Evolutionary conservation across 2,113 vertebrate genomes (phyloP).

Genomic region (Podilymbus podiceps): DNA sequence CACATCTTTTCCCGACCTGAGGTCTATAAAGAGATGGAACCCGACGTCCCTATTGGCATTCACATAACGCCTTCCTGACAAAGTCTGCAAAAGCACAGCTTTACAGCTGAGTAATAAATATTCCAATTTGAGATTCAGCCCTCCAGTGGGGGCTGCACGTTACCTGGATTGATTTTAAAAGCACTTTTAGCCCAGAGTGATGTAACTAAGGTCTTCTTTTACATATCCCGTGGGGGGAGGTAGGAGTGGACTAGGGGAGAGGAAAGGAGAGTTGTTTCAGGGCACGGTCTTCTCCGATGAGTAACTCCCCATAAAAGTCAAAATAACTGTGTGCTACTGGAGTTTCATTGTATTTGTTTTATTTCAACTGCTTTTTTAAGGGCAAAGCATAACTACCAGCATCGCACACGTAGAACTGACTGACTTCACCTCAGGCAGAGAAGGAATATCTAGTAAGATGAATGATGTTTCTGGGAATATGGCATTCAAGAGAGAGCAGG

Average conservation of each 20-base stretch:
- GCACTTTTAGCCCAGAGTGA: not conserved
- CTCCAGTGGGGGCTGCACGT: not conserved
- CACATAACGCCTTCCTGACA: not conserved
- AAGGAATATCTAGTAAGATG: not conserved
- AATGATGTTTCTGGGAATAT: not conserved
- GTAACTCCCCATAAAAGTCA: not conserved
- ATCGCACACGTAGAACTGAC: not conserved
- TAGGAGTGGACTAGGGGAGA: not conserved
- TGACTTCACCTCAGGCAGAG: not conserved
- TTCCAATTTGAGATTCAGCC: not conserved
- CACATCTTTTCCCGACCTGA: not conserved
- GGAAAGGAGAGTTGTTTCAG: not conserved
- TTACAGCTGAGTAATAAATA: constrained; percentile 22
- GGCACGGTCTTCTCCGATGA: not conserved
- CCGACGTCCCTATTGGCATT: not conserved
- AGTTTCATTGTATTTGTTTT: not conserved
- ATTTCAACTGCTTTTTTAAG: not conserved
- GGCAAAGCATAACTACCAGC: not conserved
- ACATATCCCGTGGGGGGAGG: not conserved
- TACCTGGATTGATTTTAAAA: constrained; percentile 34
- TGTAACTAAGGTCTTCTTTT: not conserved
- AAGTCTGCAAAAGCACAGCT: constrained; percentile 3
- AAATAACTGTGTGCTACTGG: not conserved
- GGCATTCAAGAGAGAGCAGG: not conserved
- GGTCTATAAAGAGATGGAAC: not conserved